Evolutionary conservation across 2,797 vertebrate species (phyloP).

Genomic region (Malurus splendens): DNA sequence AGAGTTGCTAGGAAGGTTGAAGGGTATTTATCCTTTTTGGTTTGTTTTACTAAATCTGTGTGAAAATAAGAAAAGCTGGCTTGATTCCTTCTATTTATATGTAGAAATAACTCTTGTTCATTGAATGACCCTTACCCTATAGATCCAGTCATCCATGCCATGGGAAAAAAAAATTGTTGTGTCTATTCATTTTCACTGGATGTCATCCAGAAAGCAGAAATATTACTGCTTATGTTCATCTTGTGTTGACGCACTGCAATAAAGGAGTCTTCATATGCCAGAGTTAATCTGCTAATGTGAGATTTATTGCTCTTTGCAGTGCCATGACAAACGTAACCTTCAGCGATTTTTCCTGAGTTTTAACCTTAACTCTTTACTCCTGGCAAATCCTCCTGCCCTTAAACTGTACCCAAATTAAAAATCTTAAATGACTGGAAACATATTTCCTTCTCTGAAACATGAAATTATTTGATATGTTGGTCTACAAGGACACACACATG

Average conservation of each 20-base stretch:
- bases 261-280: conserved; percentile 29
- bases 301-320: conserved; percentile 31
- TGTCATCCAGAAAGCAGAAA: conserved; percentile 59
- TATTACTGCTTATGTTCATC: conserved; percentile 51
- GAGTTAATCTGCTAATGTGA: conserved; percentile 10
- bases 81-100: conserved; percentile 44
- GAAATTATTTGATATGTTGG: neutral
- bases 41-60: conserved; percentile 57
- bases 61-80: conserved; percentile 53
- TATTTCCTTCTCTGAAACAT: neutral
- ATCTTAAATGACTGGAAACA: neutral
- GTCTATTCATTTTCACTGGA: conserved; percentile 58
- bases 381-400: neutral
- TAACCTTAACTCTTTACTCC: neutral
- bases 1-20: neutral
- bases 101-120: conserved; percentile 60
- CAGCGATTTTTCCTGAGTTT: neutral
- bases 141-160: conserved; percentile 57
- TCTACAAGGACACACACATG: neutral
- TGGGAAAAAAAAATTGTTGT: conserved; percentile 47
- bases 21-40: conserved; percentile 17
- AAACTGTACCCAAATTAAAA: neutral
- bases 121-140: conserved; percentile 51
- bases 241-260: conserved; percentile 15
- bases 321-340: neutral